A percentile compares a stretch with the other conserved stretches of the same genome.
phyloP scores from a whole-genome alignment of 2,113 vertebrate species.

The Archocentrus centrarchus region DNA sequence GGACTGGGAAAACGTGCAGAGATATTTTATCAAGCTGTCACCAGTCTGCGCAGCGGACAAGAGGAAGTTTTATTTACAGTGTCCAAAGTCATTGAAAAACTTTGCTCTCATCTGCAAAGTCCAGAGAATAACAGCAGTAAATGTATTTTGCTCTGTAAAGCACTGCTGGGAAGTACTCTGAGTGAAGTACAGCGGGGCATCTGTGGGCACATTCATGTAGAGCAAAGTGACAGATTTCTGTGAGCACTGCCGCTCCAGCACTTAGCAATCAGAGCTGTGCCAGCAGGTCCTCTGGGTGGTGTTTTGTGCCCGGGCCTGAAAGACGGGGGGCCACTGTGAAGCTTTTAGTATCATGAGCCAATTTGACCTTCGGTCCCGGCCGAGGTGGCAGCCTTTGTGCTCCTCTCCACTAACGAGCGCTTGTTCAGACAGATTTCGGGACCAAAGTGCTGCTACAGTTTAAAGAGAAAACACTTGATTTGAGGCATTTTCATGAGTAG shows the following conservation, averaged over 20 bases:
- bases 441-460: background rate
- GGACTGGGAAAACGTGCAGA: background rate
- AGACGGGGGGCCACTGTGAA: conserved; percentile 1
- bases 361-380: background rate
- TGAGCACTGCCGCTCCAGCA: background rate
- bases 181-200: background rate
- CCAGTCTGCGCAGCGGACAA: background rate
- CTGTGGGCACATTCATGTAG: conserved; percentile 6
- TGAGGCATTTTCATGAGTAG: background rate
- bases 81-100: background rate
- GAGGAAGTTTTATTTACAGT: background rate
- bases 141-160: background rate
- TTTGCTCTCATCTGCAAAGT: background rate
- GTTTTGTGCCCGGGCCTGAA: background rate
- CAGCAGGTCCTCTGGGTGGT: background rate
- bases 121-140: background rate
- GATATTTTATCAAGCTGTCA: conserved; percentile 6
- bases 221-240: conserved; percentile 21
- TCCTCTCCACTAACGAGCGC: background rate
- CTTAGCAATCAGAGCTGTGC: conserved; percentile 40
- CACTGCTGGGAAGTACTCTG: background rate
- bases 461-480: background rate
- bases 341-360: conserved; percentile 13
- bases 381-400: background rate
- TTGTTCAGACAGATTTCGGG: background rate